A percentile compares a stretch with the other conserved stretches of the same genome.
phyloP scores from a whole-genome alignment of 2,888 invertebrate species.

The Phorcus lineatus region DNA sequence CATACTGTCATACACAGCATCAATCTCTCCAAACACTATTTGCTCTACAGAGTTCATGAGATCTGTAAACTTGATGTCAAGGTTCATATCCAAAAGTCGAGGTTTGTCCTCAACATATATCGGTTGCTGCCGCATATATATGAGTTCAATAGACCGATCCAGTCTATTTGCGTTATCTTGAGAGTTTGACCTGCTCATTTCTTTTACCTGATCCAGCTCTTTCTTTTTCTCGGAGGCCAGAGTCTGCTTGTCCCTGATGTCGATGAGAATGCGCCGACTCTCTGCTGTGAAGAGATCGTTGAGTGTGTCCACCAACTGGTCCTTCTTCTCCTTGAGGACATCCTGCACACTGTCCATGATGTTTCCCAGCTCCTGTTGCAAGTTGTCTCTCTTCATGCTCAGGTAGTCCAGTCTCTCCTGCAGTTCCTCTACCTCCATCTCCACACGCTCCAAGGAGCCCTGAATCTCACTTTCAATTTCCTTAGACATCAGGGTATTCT shows the following conservation, averaged over 20 bases:
- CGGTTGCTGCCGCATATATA: background rate
- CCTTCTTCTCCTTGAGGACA: background rate
- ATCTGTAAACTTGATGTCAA: background rate
- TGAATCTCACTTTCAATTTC: background rate
- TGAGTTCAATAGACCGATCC: background rate
- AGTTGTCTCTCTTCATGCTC: background rate
- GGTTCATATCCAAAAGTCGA: background rate
- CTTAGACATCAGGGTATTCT: background rate
- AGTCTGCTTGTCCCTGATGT: slow-evolving; percentile 3
- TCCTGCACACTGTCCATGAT: background rate
- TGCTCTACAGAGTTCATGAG: background rate
- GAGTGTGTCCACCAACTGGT: background rate
- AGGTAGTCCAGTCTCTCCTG: slow-evolving; percentile 1
- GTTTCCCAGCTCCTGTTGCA: background rate
- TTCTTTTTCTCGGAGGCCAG: background rate
- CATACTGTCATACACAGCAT: background rate
- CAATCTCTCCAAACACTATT: background rate
- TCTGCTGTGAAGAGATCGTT: background rate
- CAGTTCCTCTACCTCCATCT: background rate
- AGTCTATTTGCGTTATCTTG: background rate
- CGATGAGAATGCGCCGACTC: background rate
- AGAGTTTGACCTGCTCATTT: background rate
- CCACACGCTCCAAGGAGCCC: background rate
- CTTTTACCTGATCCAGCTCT: background rate
- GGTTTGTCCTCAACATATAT: background rate